Base-by-base conservation (phyloP, 2,888 invertebrate genomes). In the Diarsia dahlii region DNA sequence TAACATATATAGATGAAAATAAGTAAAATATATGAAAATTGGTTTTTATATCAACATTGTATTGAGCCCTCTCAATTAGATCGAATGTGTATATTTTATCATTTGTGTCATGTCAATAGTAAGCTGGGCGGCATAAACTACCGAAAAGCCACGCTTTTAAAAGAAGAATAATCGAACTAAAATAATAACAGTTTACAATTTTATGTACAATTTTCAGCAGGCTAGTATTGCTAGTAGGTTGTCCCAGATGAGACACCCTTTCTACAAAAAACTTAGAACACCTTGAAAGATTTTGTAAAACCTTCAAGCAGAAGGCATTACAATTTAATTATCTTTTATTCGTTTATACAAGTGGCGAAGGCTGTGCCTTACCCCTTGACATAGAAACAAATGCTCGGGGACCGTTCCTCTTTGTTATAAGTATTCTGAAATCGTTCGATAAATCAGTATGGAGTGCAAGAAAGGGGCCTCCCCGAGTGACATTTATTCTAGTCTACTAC, bases 341-440 rank as follows among this genome's bases (percentile, higher is more conserved):
- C 82, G 81, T 86, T 89, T 87, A 87, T 81, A 80, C 52, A 75
- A 80, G 80, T 81, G 78, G 78, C 9, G 86, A 84, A 85, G 85
- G 87, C 82, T 82, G 45, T 71, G 71, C 89, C 84, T 88, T 89
- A 88, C 81, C 88, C 84, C 93, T 93, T 93, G 93, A 93, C 93
- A 93, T 89, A 93, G 89, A 93, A 93, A 93, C 89, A 91, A 91
- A 92, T 88, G 91, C 90, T 91, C 76, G 88, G 82, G 82, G 88
- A 90, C 89, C 86, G 82, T 87, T 89, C 78, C 79, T 76, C 80
- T 86, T 73, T 68, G 68, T 62, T 18, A 23, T 60, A 46, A 15
- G 13, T 90, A 92, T 92, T 90, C 76, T 81, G 34, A 70, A 13
- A 52, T 75, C 87, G 74, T 67, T 82, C 87, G 89, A 88, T 71